Base-by-base conservation (phyloP, 2,797 vertebrate genomes). In the Erethizon dorsatum region DNA sequence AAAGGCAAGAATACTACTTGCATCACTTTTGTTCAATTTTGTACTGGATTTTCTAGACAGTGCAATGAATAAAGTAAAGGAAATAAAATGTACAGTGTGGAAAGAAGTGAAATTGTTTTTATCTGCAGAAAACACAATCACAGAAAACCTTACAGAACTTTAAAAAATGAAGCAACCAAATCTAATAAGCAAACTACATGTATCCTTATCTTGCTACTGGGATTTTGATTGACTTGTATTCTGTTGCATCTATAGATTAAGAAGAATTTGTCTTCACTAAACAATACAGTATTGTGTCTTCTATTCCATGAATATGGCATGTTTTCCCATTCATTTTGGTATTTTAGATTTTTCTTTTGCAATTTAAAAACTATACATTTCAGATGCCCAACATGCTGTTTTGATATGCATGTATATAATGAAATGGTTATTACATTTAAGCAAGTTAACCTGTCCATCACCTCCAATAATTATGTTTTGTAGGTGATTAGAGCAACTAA, bases 101-200 rank as follows among this genome's bases (percentile, higher is more conserved):
- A 96, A 96, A 87, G 31, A 82, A 75, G 17, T 56, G 15, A 90
- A 67, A 65, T 56, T 91, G 20, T 28, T 93, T 97, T 94, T 77
- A 95, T 92, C 54, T 88, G 28, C 33, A 86, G 90, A 92, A 95
- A 93, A 92, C 5, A 92, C 3, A 15, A 91, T 89, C 14, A 86
- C 1, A 91, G 67, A 95, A 93, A 96, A 71, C 65, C 17, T 75
- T 78, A 91, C 88, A 4, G n/a, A 95, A 88, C 50, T 26, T 69
- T 77, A 33, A 54, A 83, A 67, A 26, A 45, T 84, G 83, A 83
- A 96, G 10, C 24, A 82, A 57, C 17, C 10, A 95, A 56, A 96
- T 91, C 57, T 69, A 93, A 87, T n/a, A 95, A 59, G 26, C 47
- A 95, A 95, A 95, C 71, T 75, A 14, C 41, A 13, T 14, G 18